Conservation (phyloP, 1,140 invertebrate genomes). For the Bombyx mandarina region DNA sequence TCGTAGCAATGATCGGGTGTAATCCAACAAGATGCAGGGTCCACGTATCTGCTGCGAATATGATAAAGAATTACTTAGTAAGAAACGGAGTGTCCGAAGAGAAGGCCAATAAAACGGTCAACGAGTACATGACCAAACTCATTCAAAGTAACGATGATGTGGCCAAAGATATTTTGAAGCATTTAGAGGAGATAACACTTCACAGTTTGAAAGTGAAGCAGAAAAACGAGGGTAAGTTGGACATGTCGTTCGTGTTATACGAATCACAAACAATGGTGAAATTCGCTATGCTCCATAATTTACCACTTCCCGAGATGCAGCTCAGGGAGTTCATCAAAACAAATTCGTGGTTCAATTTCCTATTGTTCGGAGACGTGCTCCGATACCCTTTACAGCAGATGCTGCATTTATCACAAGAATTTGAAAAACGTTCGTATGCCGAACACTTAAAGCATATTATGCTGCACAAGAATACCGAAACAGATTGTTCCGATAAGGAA, state of each 20-base stretch:
- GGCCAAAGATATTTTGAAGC: constrained; percentile 48
- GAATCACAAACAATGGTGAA: constrained; percentile 74
- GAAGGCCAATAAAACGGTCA: constrained; percentile 49
- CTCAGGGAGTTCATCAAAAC: constrained; percentile 69
- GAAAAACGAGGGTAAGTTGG: constrained; percentile 46
- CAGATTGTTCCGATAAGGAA: constrained; percentile 42
- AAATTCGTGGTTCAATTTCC: constrained; percentile 76
- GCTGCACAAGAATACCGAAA: constrained; percentile 50
- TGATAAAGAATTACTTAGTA: constrained; percentile 52
- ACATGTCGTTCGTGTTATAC: constrained; percentile 54
- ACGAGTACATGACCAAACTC: constrained; percentile 53
- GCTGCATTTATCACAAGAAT: constrained; percentile 64
- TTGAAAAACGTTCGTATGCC: constrained; percentile 64
- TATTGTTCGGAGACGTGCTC: constrained; percentile 75
- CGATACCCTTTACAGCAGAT: constrained; percentile 74
- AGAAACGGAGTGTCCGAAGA: constrained; percentile 36
- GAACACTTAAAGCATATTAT: constrained; percentile 72
- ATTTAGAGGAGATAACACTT: constrained; percentile 60
- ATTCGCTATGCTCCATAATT: constrained; percentile 72
- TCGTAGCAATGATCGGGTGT: constrained; percentile 75
- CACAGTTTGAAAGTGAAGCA: constrained; percentile 38
- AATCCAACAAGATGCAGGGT: constrained; percentile 73
- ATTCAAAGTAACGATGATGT: constrained; percentile 52
- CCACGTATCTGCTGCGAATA: constrained; percentile 71
- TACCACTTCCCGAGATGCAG: constrained; percentile 70